Evolutionary conservation across 2,888 invertebrate genomes (phyloP), one percentile per base, ranked within the genome.

Genomic region (Sinopyrophorus schimmeli): DNA sequence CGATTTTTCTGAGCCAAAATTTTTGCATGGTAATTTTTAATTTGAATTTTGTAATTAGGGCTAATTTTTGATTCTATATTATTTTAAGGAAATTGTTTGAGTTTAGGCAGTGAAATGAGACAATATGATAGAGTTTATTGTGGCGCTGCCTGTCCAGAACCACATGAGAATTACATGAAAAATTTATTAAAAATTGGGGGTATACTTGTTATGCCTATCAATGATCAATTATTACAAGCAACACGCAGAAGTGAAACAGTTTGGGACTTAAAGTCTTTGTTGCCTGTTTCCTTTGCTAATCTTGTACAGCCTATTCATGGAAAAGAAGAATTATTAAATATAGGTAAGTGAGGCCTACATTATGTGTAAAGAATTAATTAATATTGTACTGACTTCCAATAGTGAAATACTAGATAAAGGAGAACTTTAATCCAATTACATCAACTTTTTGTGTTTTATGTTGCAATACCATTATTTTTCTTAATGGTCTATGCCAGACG

Each of bases 101-200:
- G 80, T 65, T 70, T 86, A 65, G 74, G 76, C 18, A 79, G 80
- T 18, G 78, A 80, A 37, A 75, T 73, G 53, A 76, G 80, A 34
- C 80, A 80, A 39, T 94, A 94, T 68, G 93, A 94, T 72, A 78
- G 93, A 40, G 88, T 94, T 32, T 94, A 94, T 72, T 91, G 91
- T 69, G 92, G 93, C 2, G 92, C 92, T 2, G 85, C 84, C 2
- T 90, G 91, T 68, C 86, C 89, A 0, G 79, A 81, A 44, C 79
- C 80, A 59, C 83, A 86, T 66, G 81, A 85, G 63, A 78, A 76
- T 62, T 86, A 86, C 67, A 84, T 93, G 73, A 86, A 88, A 65
- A 83, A 85, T 64, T 78, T 92, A 28, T 76, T 87, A 3, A 83
- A 83, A 77, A 78, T 92, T 39, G 88, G 87, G n/a, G 94, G 94